Percentiles rank a stretch among this genome's conserved stretches.
phyloP scores from a whole-genome alignment of 2,797 vertebrate genomes.

The Cynopterus sphinx region DNA sequence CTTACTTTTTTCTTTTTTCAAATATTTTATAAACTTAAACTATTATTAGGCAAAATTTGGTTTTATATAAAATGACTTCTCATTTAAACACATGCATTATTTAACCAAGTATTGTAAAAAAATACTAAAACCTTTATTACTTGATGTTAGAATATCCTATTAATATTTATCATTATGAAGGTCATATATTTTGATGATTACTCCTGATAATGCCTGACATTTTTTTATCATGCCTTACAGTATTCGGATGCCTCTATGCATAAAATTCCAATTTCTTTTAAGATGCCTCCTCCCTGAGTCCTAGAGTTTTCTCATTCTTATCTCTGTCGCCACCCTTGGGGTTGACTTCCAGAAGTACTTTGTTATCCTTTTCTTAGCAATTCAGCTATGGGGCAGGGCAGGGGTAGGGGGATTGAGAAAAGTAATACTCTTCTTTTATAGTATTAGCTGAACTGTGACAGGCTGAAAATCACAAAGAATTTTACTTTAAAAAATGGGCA shows the following conservation, averaged over 20 bases:
- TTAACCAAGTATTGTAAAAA: background rate
- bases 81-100: background rate
- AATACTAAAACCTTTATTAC: background rate
- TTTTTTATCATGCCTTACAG: background rate
- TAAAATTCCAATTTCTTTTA: background rate
- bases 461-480: background rate
- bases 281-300: background rate
- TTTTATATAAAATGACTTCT: background rate
- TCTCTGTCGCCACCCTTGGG: background rate
- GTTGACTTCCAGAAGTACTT: background rate
- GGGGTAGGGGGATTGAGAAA: background rate
- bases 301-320: background rate
- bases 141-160: background rate
- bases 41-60: background rate
- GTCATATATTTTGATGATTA: conserved; percentile 1
- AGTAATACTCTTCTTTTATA: background rate
- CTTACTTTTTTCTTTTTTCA: background rate
- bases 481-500: background rate
- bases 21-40: conserved; percentile 19
- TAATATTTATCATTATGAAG: background rate
- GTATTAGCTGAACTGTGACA: background rate
- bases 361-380: background rate
- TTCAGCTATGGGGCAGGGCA: background rate
- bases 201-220: background rate
- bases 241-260: background rate